Base-by-base conservation (phyloP, 2,797 vertebrate genomes). In the Poeciliopsis turneri region DNA sequence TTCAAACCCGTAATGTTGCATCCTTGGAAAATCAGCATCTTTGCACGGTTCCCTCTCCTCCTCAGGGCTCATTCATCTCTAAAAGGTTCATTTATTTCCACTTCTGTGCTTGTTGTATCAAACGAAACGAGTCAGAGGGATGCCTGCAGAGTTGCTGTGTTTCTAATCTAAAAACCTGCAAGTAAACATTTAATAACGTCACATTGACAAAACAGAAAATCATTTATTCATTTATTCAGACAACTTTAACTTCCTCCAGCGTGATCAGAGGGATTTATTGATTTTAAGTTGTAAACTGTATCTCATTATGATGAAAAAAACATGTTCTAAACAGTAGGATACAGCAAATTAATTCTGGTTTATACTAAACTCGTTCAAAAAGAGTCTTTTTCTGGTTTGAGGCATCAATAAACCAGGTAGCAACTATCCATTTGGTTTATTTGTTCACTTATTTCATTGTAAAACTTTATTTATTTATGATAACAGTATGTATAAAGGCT, bases 1-100 rank as follows among this genome's bases (percentile, higher is more conserved):
- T 72, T 51, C 66, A 51, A 53, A 53, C n/a, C 4, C 72, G 45
- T 36, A 68, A 61, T 36, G 9, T 36, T 39, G 79, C 23, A 10
- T 53, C 55, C 78, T 79, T 78, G 12, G 77, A 15, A 86, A 85
- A 80, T 84, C 75, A 78, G 9, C 10, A 0, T 83, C 64, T 80
- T 84, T 82, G n/a, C 74, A 68, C 1, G 41, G 47, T 76, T 64
- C 69, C 20, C 71, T 46, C 77, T 69, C 78, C n/a, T 8, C 64
- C 57, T 82, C 75, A 2, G 36, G 8, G 23, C 39, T 74, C 13
- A 28, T 85, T 87, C 83, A 59, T 55, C 2, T 46, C 0, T 51
- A n/a, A 81, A 81, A 88, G 77, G 51, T 82, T 84, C 0, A 84
- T 86, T 78, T 80, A 46, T 33, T 69, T 69, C 12, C 46, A 49